These are phyloP conservation scores for Diorhabda sublineata DNA, from an alignment of 1,140 invertebrate species.

Conservation along the genomic window DNA sequence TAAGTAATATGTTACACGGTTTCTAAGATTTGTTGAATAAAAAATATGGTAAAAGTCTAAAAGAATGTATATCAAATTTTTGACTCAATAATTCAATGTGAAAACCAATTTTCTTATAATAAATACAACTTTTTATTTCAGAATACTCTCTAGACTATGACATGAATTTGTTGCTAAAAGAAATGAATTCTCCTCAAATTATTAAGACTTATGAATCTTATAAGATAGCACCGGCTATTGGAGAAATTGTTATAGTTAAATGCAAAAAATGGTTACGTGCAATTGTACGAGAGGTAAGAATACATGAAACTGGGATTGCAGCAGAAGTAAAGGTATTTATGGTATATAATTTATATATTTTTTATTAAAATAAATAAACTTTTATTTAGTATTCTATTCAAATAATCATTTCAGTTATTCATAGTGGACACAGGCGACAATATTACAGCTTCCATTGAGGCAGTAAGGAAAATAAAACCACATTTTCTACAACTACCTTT, in stretches of 20 bases:
- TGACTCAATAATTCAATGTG: too few species aligned
- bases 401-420: constrained; percentile 19
- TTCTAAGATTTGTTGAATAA: background rate
- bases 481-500: constrained; percentile 28
- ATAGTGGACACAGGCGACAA: constrained; percentile 28
- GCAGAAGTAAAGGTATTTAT: constrained; percentile 9
- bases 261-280: constrained; percentile 22
- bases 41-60: too few species aligned
- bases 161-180: constrained; percentile 24
- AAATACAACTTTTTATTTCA: too few species aligned
- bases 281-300: constrained; percentile 14
- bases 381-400: too few species aligned
- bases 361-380: background rate
- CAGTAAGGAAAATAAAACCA: constrained; percentile 23
- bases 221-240: constrained; percentile 29
- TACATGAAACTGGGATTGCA: background rate
- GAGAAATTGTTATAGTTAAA: constrained; percentile 34
- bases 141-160: constrained; percentile 8
- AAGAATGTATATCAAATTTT: too few species aligned
- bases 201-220: constrained; percentile 28
- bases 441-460: constrained; percentile 16
- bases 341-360: background rate
- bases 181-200: constrained; percentile 27
- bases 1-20: background rate
- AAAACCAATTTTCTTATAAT: too few species aligned